Evolutionary conservation across 2,113 vertebrate genomes (phyloP), one percentile per base, ranked within the genome.

Genomic region (Cryptoleucopteryx plumbea): DNA sequence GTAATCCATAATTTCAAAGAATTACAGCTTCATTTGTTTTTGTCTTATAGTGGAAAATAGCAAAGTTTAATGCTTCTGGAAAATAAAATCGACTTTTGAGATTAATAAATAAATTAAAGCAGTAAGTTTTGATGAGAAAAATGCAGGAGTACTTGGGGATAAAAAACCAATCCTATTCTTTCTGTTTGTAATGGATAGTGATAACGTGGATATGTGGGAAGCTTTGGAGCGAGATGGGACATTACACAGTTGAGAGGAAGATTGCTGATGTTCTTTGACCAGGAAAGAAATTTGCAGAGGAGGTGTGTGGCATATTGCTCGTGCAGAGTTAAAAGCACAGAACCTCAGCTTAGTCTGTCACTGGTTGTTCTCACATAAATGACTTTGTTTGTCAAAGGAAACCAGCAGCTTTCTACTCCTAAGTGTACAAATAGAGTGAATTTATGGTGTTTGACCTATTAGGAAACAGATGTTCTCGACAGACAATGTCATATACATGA

Each of bases 131-230:
- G 14, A 85, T 59, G 17, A 67, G 8, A 55, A 82, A 73, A 87
- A 84, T 53, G 6, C 0, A 2, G 45, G 15, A 71, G 15, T 43
- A 66, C 11, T 15, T 66, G 5, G 4, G 0, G 0, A 13, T 43
- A 59, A 84, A 72, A 84, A 72, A 21, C 6, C 0, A 34, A 15
- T 61, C 11, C 16, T 12, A 11, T 53, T 79, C 20, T 67, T 85
- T 34, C 31, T 82, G 7, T 40, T 82, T 71, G 8, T 42, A 42
- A 62, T 61, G 20, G 47, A 32, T 52, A 23, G 9, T 50, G 14
- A 21, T 70, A 45, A 27, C 0, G 0, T 26, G 10, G 9, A 16
- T 53, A 53, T 0, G 0, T 52, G 14, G 10, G 5, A 84, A 78
- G 17, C 1, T 56, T n/a, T 11, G 7, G 40, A 43, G 21, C 10